A percentile compares a stretch with the other conserved stretches of the same genome.
Evolutionary conservation across 2,888 invertebrate species (phyloP).

Genomic region (Danaus chrysippus): DNA sequence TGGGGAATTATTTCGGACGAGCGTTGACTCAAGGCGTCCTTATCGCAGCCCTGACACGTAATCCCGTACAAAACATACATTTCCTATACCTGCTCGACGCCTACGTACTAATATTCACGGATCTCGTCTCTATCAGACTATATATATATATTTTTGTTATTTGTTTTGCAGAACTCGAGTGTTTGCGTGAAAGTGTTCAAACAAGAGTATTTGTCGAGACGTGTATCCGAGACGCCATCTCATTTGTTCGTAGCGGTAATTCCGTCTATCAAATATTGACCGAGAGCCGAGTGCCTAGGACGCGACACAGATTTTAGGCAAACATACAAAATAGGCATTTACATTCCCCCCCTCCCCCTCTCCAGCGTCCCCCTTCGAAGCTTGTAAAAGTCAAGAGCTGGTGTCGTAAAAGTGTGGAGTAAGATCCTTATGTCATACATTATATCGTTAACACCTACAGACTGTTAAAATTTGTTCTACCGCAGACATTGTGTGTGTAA

Average conservation of each 20-base stretch:
- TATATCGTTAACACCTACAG: conserved; percentile 31
- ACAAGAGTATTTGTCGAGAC: conserved; percentile 47
- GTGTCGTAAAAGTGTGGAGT: conserved; percentile 34
- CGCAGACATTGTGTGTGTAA: not conserved
- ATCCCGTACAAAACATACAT: conserved; percentile 30
- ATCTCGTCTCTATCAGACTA: too few species aligned
- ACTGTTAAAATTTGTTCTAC: conserved; percentile 21
- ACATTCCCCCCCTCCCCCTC: conserved; percentile 60
- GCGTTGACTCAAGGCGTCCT: conserved; percentile 67
- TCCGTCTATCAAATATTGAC: conserved; percentile 73
- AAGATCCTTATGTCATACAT: conserved; percentile 32
- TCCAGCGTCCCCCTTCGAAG: conserved; percentile 26
- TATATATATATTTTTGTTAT: too few species aligned
- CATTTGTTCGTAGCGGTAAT: conserved; percentile 75
- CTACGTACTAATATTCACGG: too few species aligned
- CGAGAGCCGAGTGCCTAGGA: conserved; percentile 52
- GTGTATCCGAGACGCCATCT: conserved; percentile 58
- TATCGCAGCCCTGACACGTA: conserved; percentile 42
- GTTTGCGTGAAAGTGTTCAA: conserved; percentile 20
- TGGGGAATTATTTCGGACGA: conserved; percentile 67
- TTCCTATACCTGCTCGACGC: conserved; percentile 14
- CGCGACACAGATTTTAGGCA: conserved; percentile 75
- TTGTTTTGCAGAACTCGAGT: conserved; percentile 3
- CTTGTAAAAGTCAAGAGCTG: conserved; percentile 30
- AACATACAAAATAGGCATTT: conserved; percentile 73